phyloP scores from a whole-genome alignment of 2,888 invertebrate genomes.

The Eristalis arbustorum region DNA sequence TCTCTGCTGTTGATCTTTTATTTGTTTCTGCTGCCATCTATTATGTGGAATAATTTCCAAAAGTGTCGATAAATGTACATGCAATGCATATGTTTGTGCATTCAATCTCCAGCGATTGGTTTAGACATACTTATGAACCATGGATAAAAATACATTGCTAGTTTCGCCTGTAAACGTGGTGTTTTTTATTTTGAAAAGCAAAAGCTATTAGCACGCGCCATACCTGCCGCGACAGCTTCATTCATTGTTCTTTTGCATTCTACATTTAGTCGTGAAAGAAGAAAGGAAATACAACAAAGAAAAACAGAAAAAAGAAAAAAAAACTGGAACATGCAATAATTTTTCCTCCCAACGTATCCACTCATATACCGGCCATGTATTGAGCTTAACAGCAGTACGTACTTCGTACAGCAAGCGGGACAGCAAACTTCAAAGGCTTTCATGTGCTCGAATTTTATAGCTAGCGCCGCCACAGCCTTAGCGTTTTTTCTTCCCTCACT shows the following conservation, averaged over 20 bases:
- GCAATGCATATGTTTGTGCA: too few relatives aligned
- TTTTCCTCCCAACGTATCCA: background rate
- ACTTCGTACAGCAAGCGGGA: background rate
- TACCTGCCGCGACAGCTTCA: background rate
- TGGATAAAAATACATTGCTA: background rate
- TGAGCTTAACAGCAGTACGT: background rate
- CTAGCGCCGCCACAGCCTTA: background rate
- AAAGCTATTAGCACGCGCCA: background rate
- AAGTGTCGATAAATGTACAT: too few relatives aligned
- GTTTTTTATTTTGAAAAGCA: background rate
- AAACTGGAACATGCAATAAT: background rate
- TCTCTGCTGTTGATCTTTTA: too few relatives aligned
- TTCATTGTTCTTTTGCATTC: background rate
- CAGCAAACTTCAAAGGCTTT: background rate
- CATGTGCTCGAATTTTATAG: background rate
- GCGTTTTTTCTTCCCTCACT: background rate
- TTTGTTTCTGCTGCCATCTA: too few relatives aligned
- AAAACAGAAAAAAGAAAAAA: background rate
- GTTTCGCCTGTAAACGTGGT: background rate
- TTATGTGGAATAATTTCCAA: too few relatives aligned
- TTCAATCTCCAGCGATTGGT: too few relatives aligned
- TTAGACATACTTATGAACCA: background rate
- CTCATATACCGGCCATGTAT: background rate
- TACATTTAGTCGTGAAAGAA: background rate
- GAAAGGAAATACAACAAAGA: background rate